A percentile compares a stretch with the other conserved stretches of the same genome.
Conservation (phyloP, 2,797 vertebrate genomes). For the Sternarchorhynchus goeldii region DNA sequence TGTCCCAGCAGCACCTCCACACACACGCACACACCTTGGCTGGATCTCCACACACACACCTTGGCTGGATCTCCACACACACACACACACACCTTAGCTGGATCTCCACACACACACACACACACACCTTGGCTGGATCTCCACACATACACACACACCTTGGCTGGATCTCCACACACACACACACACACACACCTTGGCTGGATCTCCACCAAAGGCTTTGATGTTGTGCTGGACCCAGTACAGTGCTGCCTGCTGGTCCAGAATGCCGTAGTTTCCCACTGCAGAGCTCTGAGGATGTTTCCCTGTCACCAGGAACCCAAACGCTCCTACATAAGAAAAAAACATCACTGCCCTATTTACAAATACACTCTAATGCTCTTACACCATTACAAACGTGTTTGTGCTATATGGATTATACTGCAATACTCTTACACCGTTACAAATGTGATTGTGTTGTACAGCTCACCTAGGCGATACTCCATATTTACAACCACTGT, state of each 20-base stretch:
- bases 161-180: background rate
- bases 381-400: background rate
- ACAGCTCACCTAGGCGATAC: constrained; percentile 74
- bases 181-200: constrained; percentile 65
- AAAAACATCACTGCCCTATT: background rate
- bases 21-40: background rate
- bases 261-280: constrained; percentile 80
- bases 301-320: constrained; percentile 77
- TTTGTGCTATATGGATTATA: background rate
- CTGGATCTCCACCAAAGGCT: constrained; percentile 75
- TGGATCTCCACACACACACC: background rate
- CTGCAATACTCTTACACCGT: background rate
- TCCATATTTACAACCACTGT: constrained; percentile 75
- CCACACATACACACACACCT: background rate
- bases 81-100: constrained; percentile 65
- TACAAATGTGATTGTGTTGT: constrained; percentile 1
- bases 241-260: constrained; percentile 77
- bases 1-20: background rate
- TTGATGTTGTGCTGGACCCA: constrained; percentile 78
- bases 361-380: background rate
- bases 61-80: background rate
- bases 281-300: constrained; percentile 64
- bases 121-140: background rate
- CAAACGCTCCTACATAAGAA: constrained; percentile 73
- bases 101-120: constrained; percentile 67